phyloP scores from a whole-genome alignment of 2,113 vertebrate genomes.

The Ailurus styani region DNA sequence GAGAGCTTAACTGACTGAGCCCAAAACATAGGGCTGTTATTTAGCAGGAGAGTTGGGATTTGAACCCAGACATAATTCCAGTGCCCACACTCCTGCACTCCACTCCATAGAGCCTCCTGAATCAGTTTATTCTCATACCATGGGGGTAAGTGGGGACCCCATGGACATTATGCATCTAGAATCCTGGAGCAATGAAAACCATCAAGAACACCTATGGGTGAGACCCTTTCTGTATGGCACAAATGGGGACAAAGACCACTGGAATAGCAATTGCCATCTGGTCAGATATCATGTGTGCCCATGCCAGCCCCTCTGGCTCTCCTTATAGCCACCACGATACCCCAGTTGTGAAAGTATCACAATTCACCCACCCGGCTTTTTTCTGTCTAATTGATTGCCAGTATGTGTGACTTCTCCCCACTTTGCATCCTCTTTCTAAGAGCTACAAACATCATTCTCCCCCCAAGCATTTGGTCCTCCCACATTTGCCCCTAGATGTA shows the following conservation, averaged over 20 bases:
- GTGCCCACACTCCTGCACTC: neutral
- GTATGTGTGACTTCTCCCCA: neutral
- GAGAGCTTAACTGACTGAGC: neutral
- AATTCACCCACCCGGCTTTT: neutral
- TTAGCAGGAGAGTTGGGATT: neutral
- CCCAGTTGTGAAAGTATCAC: neutral
- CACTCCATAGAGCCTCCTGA: neutral
- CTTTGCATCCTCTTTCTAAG: neutral
- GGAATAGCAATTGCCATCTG: neutral
- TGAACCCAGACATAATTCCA: neutral
- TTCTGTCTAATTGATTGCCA: neutral
- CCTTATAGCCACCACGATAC: neutral
- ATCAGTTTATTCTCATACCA: neutral
- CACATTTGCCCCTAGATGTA: neutral
- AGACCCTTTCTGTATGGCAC: neutral
- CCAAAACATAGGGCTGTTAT: neutral
- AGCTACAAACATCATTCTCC: neutral
- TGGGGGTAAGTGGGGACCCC: neutral
- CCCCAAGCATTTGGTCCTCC: neutral
- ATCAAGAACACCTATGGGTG: neutral
- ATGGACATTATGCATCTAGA: neutral
- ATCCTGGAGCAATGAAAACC: neutral
- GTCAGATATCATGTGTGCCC: neutral
- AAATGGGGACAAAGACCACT: neutral
- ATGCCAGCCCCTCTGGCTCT: neutral